These are phyloP conservation scores for Sceliomorpha sp. DNA, from an alignment of 2,888 invertebrate species.

Conservation along the genomic window DNA sequence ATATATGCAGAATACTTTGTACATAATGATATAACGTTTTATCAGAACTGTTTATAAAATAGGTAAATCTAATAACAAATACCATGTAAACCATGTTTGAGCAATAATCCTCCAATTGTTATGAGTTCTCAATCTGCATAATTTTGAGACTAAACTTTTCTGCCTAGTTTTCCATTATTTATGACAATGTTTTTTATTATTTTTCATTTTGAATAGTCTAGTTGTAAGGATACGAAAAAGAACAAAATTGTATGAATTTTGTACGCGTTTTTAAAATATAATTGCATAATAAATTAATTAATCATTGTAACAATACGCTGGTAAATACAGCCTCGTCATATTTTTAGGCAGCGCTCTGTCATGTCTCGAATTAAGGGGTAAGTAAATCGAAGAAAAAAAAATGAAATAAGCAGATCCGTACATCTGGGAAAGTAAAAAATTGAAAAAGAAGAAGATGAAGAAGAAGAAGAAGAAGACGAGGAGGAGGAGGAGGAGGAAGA, in stretches of 20 bases:
- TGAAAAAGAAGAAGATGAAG: constrained; percentile 53
- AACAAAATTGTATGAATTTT: constrained; percentile 13
- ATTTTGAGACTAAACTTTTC: not conserved
- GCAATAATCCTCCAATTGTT: too few relatives aligned
- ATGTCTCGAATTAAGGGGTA: constrained; percentile 61
- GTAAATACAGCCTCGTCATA: constrained; percentile 8
- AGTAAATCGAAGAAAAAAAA: constrained; percentile 25
- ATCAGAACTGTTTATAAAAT: too few relatives aligned
- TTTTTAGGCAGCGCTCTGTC: constrained; percentile 59
- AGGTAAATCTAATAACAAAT: too few relatives aligned
- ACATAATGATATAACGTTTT: too few relatives aligned
- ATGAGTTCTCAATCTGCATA: too few relatives aligned
- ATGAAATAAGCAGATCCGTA: too few relatives aligned
- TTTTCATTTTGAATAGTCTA: constrained; percentile 7
- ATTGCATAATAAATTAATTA: constrained; percentile 6
- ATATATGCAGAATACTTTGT: too few relatives aligned
- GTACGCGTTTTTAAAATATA: constrained; percentile 23
- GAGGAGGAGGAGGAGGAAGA: constrained; percentile 27
- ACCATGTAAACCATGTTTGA: too few relatives aligned
- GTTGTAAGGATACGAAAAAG: constrained; percentile 19
- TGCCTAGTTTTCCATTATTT: not conserved
- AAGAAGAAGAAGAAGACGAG: constrained; percentile 54
- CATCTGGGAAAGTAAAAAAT: constrained; percentile 25
- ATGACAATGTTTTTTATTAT: constrained; percentile 4
- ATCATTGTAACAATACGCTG: constrained; percentile 1